Evolutionary conservation across 53 echinoderm and acorn worm genomes (phyloP).

Genomic region (Zoroaster sp.): DNA sequence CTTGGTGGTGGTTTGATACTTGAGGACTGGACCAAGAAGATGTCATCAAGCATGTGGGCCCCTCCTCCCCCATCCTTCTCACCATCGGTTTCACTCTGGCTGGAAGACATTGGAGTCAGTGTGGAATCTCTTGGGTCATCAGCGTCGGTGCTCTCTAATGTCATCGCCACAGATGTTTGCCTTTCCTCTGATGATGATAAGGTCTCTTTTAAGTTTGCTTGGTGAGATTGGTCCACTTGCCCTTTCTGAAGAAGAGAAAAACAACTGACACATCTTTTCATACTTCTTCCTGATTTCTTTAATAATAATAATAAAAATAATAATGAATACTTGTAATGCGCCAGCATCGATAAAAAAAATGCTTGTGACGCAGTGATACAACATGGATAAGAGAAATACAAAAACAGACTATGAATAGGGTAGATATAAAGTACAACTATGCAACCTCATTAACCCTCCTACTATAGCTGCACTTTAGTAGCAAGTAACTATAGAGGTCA

Average conservation of each 20-base stretch:
- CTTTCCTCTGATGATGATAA: neutral
- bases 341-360: too few species aligned
- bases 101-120: neutral
- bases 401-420: too few species aligned
- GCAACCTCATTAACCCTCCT: too few species aligned
- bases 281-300: too few species aligned
- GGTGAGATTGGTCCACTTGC: neutral
- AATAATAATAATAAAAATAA: too few species aligned
- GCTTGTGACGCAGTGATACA: too few species aligned
- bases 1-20: constrained; percentile 5
- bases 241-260: neutral
- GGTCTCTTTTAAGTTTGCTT: neutral
- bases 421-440: too few species aligned
- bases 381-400: too few species aligned
- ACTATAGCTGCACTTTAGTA: too few species aligned
- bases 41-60: neutral
- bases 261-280: too few species aligned
- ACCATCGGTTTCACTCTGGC: neutral
- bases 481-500: too few species aligned
- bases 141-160: neutral
- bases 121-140: neutral
- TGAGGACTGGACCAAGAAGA: neutral
- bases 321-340: too few species aligned
- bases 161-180: neutral
- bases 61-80: neutral